A percentile compares a stretch with the other conserved stretches of the same genome.
Conservation (phyloP, 2,888 invertebrate species). For the Aquatica leii region DNA sequence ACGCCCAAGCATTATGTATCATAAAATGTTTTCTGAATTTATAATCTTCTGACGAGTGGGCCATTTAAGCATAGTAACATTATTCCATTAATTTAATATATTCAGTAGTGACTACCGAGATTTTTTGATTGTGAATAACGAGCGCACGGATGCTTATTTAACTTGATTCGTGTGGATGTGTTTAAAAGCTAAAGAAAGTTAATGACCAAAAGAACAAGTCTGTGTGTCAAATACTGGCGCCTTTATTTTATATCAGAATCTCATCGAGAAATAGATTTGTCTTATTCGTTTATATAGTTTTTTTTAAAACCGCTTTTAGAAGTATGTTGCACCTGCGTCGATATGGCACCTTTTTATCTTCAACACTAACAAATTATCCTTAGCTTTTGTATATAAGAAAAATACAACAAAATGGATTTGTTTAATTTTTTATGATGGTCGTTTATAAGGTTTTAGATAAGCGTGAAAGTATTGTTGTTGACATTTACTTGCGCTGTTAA, state of each 20-base stretch:
- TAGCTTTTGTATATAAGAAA: background rate
- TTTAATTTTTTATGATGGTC: constrained; percentile 8
- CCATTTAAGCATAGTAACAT: constrained; percentile 12
- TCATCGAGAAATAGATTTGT: constrained; percentile 39
- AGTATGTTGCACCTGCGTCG: background rate
- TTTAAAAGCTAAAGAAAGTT: constrained; percentile 23
- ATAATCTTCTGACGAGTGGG: constrained; percentile 6
- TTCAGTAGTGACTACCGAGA: constrained; percentile 32
- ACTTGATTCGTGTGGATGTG: background rate
- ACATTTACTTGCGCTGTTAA: constrained; percentile 4
- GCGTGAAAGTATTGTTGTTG: background rate
- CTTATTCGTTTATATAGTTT: constrained; percentile 14
- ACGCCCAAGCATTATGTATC: constrained; percentile 19
- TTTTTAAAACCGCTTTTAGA: too few relatives aligned
- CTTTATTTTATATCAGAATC: constrained; percentile 37
- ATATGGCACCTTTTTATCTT: constrained; percentile 4
- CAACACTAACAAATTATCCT: constrained; percentile 10
- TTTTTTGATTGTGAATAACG: constrained; percentile 19
- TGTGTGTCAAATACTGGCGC: constrained; percentile 38
- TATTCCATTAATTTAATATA: constrained; percentile 33
- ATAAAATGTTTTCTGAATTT: constrained; percentile 12
- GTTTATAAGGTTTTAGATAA: constrained; percentile 1
- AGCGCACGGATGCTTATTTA: background rate
- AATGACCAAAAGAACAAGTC: constrained; percentile 42
- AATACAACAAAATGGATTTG: background rate